Evolutionary conservation across 2,113 vertebrate genomes (phyloP).

Genomic region (Alces alces): DNA sequence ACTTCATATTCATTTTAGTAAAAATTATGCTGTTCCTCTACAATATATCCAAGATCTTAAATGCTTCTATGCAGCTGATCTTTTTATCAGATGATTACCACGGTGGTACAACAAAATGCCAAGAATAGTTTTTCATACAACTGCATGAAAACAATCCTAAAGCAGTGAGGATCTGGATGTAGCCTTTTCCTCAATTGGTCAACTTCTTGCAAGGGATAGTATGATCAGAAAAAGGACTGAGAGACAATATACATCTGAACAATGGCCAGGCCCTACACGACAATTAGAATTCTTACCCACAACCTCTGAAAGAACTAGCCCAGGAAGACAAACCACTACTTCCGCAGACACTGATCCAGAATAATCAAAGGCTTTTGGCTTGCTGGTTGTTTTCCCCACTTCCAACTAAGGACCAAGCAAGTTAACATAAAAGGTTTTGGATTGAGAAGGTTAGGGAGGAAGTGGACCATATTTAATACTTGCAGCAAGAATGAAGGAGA

Average conservation of each 20-base stretch:
- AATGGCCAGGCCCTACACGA: background rate
- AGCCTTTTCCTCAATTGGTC: background rate
- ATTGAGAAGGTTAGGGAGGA: conserved; percentile 14
- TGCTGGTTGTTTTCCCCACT: background rate
- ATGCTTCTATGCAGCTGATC: background rate
- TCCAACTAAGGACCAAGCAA: background rate
- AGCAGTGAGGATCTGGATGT: background rate
- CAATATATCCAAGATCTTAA: background rate
- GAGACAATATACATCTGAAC: background rate
- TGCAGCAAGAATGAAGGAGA: conserved; percentile 67
- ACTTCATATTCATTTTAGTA: background rate
- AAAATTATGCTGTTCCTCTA: background rate
- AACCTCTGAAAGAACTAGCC: accelerated
- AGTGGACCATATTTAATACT: background rate
- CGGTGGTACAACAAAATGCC: background rate
- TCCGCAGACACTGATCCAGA: background rate
- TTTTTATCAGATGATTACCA: background rate
- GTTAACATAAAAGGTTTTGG: conserved; percentile 43
- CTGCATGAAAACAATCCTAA: background rate
- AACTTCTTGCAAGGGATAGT: background rate
- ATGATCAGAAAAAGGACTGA: background rate
- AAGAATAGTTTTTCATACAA: background rate
- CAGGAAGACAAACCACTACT: background rate
- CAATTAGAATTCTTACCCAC: background rate
- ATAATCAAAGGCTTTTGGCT: background rate